Percentiles rank a stretch among this genome's conserved stretches.
These are phyloP conservation scores for Noctua janthina DNA, from an alignment of 2,888 invertebrate species.

Conservation along the genomic window DNA sequence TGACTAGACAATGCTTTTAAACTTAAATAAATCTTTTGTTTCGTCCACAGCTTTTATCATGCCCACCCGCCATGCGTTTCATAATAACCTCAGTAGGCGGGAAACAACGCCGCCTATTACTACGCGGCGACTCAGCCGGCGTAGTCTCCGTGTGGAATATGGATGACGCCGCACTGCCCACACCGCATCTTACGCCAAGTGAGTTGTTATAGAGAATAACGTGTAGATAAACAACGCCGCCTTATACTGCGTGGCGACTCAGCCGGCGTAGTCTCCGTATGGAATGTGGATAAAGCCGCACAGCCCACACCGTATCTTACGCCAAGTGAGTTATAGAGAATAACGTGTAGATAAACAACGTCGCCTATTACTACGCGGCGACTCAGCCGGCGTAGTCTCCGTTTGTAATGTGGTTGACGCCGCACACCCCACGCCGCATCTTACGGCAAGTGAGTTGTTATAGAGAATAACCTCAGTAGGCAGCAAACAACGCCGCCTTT, in stretches of 20 bases:
- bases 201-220: conserved; percentile 73
- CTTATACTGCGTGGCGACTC: conserved; percentile 97
- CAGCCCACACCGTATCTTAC: conserved; percentile 81
- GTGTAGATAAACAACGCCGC: conserved; percentile 61
- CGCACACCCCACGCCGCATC: conserved; percentile 85
- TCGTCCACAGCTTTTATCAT: conserved; percentile 93
- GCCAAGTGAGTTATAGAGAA: not conserved
- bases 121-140: conserved; percentile 98
- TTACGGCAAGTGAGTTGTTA: not conserved
- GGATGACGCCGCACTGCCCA: conserved; percentile 93
- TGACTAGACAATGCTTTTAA: not conserved
- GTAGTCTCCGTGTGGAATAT: conserved; percentile 97
- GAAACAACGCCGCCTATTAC: conserved; percentile 92
- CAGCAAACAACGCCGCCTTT: conserved; percentile 85
- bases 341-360: conserved; percentile 82
- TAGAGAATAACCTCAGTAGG: conserved; percentile 76
- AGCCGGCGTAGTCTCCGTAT: conserved; percentile 96
- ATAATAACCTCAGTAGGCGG: conserved; percentile 92
- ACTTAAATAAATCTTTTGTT: not conserved
- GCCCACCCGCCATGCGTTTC: conserved; percentile 97
- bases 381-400: not conserved
- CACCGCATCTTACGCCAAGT: conserved; percentile 89
- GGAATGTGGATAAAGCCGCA: conserved; percentile 96
- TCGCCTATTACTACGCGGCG: not conserved
- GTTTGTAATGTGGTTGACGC: conserved; percentile 93